A percentile compares a stretch with the other conserved stretches of the same genome.
These are phyloP conservation scores for Dioctria rufipes DNA, from an alignment of 2,888 invertebrate species.

Conservation along the genomic window DNA sequence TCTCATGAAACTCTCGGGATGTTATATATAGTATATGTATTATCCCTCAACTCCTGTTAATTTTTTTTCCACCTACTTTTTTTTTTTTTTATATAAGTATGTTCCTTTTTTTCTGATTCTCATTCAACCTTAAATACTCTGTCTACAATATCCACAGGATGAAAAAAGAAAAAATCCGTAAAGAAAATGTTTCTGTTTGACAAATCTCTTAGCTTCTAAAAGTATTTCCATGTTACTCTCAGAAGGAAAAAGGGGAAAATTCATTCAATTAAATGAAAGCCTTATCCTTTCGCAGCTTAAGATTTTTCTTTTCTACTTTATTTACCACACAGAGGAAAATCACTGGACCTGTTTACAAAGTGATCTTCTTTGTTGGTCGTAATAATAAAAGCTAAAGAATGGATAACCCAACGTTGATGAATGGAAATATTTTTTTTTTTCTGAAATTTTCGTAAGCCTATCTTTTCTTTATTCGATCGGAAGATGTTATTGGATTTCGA, in stretches of 20 bases:
- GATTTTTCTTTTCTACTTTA: conserved; percentile 3
- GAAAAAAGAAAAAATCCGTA: neutral
- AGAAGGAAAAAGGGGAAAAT: neutral
- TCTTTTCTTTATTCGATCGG: no score
- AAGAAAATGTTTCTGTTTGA: conserved; percentile 35
- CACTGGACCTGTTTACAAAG: conserved; percentile 10
- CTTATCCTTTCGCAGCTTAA: conserved; percentile 23
- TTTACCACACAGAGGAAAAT: conserved; percentile 11
- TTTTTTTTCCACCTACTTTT: neutral
- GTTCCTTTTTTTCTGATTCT: neutral
- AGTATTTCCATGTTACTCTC: conserved; percentile 32
- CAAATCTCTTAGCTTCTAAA: conserved; percentile 31
- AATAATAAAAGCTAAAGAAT: neutral
- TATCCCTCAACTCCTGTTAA: neutral
- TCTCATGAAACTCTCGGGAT: neutral
- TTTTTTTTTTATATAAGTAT: neutral
- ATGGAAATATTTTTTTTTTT: no score
- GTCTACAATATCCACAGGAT: conserved; percentile 8
- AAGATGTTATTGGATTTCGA: no score
- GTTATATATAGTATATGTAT: neutral
- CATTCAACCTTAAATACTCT: conserved; percentile 18
- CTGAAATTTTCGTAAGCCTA: no score
- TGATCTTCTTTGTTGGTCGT: conserved; percentile 1
- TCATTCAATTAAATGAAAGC: conserved; percentile 25
- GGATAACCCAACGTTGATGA: no score